phyloP scores from a whole-genome alignment of 2,113 vertebrate genomes.

The Tupaia chinensis region DNA sequence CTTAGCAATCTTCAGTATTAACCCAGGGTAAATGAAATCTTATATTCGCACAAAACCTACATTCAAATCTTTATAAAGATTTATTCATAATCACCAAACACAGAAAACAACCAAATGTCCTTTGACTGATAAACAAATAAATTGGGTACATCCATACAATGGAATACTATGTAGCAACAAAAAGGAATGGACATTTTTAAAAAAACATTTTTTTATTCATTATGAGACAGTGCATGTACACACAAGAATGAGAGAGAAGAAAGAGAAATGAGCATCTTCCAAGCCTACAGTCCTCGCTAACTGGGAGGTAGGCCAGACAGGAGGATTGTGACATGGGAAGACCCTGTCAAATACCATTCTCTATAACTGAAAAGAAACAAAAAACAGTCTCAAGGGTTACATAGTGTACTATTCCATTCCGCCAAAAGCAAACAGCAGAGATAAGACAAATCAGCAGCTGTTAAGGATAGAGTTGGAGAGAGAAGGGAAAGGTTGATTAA shows the following conservation, averaged over 20 bases:
- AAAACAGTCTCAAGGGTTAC: conserved; percentile 33
- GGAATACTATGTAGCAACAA: neutral
- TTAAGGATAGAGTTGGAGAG: neutral
- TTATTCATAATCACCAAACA: conserved; percentile 44
- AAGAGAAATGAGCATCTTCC: too few species aligned
- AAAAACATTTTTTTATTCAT: too few species aligned
- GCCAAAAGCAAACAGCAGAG: neutral
- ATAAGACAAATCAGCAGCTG: neutral
- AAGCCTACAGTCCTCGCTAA: too few species aligned
- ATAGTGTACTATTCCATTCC: neutral
- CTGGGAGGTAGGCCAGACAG: too few species aligned
- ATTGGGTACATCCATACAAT: neutral
- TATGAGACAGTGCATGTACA: too few species aligned
- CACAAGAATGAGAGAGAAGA: too few species aligned
- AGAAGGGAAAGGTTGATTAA: neutral
- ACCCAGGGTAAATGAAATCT: conserved; percentile 25
- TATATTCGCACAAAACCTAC: neutral
- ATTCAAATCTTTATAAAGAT: neutral
- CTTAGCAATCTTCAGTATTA: conserved; percentile 7
- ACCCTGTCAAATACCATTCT: too few species aligned
- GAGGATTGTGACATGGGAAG: too few species aligned
- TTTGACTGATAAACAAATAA: neutral
- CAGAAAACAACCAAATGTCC: conserved; percentile 16
- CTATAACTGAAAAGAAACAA: neutral
- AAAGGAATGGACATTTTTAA: neutral